Evolutionary conservation across 2,797 vertebrate genomes (phyloP), one percentile per base, ranked within the genome.

Genomic region (Cossypha heuglini): DNA sequence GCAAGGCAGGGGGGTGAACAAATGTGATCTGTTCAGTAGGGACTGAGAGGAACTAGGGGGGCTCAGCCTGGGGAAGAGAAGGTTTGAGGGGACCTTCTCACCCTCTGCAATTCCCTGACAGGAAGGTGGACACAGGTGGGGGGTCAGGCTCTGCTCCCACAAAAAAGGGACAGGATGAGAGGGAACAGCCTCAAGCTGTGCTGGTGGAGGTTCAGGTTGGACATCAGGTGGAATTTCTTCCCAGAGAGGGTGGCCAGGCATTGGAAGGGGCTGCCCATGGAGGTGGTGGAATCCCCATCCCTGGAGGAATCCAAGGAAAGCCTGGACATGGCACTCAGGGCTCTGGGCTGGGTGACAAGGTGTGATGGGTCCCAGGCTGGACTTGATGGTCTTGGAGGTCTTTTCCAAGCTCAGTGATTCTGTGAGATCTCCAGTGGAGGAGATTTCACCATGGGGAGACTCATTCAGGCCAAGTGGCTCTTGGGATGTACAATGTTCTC

Each of bases 161-260:
- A 16, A 22, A 33, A 22, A 37, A 22, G 45, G 38, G 13, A 28
- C 51, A 52, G 35, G 29, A 16, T 6, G 8, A 35, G 59, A 51
- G 31, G 25, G 8, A 71, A 24, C 0, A 0, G 29, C 45, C 13
- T 77, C 38, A 26, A 4, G 20, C 5, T 33, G n/a, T 29, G 28
- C 17, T 6, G 3, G 16, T 8, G 2, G 25, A 52, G 29, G 33
- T 14, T 46, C 31, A 24, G 31, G 25, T 20, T 59, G 51, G 29
- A 40, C 8, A 7, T 22, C 6, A 26, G 51, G 15, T 59, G 11
- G 29, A 20, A 40, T 83, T 83, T 64, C 15, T 28, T 52, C 38
- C 9, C 21, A 16, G 25, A 52, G 64, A 4, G 4, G 11, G 15
- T 45, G 5, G 21, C 15, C 51, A 40, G 73, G 11, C 21, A 5